Percentiles rank a stretch among this genome's conserved stretches.
phyloP scores from a whole-genome alignment of 2,113 vertebrate species.

The Harpagus bidentatus region DNA sequence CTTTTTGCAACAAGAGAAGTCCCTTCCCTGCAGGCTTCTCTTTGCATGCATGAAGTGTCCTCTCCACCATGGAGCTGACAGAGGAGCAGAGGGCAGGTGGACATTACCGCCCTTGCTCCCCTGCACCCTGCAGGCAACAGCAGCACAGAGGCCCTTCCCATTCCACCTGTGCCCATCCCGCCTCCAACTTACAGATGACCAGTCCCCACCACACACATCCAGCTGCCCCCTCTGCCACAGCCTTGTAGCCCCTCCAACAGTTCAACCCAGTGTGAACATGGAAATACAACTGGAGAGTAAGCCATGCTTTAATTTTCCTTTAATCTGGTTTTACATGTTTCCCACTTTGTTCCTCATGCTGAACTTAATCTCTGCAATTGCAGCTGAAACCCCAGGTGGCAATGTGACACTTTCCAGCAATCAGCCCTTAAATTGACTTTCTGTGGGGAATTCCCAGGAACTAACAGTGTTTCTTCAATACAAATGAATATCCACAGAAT shows the following conservation, averaged over 20 bases:
- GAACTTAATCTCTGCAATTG: background rate
- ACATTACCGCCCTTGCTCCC: background rate
- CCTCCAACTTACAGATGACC: background rate
- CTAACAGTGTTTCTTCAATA: background rate
- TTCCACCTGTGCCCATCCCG: rapidly evolving
- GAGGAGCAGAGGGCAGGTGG: background rate
- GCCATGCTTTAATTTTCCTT: background rate
- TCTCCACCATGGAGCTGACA: background rate
- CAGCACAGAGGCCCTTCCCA: rapidly evolving
- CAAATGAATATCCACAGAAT: background rate
- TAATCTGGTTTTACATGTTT: background rate
- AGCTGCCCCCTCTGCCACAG: background rate
- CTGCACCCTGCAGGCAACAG: background rate
- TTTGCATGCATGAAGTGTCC: background rate
- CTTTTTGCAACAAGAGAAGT: background rate
- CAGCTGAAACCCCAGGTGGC: background rate
- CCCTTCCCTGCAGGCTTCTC: background rate
- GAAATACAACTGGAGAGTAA: background rate
- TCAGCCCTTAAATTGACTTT: background rate
- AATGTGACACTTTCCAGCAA: no score
- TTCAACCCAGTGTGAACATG: background rate
- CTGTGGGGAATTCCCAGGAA: background rate
- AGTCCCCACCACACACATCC: background rate
- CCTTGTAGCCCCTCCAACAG: background rate
- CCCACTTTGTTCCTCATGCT: background rate